Evolutionary conservation across 2,797 vertebrate species (phyloP).

Genomic region (Graptemys geographica): DNA sequence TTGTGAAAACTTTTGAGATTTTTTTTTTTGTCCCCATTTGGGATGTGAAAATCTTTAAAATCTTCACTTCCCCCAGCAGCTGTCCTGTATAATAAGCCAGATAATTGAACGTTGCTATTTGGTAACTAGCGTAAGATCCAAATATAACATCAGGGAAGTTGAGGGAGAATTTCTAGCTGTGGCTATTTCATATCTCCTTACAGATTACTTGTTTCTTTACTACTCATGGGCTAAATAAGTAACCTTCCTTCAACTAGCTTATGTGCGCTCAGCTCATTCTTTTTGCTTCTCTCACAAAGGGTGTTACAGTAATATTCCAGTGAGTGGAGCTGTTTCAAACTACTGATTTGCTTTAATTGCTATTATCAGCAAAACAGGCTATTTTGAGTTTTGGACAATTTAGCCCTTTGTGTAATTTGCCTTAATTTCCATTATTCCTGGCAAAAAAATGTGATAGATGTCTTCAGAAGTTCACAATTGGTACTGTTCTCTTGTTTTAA

Average conservation of each 20-base stretch:
- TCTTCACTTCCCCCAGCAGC: background rate
- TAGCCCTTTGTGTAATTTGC: background rate
- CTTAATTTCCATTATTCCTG: background rate
- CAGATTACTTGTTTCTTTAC: conserved; percentile 50
- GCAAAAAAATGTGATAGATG: background rate
- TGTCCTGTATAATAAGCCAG: background rate
- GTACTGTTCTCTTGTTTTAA: background rate
- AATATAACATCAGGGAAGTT: conserved; percentile 45
- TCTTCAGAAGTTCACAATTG: background rate
- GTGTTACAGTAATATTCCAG: background rate
- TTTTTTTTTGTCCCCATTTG: background rate
- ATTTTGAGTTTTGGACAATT: background rate
- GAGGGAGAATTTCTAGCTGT: conserved; percentile 12
- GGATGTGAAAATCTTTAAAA: background rate
- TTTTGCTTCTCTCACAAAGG: conserved; percentile 6
- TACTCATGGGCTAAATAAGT: conserved; percentile 64
- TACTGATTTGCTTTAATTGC: background rate
- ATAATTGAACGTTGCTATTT: conserved; percentile 16
- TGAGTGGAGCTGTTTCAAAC: background rate
- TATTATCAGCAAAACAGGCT: background rate
- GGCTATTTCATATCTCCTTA: conserved; percentile 55
- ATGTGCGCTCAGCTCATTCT: conserved; percentile 44
- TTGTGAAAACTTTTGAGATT: background rate
- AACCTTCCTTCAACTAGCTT: conserved; percentile 15
- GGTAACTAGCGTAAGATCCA: conserved; percentile 30